Evolutionary conservation across 2,797 vertebrate species (phyloP), one percentile per base, ranked within the genome.

Genomic region (Euthynnus affinis): DNA sequence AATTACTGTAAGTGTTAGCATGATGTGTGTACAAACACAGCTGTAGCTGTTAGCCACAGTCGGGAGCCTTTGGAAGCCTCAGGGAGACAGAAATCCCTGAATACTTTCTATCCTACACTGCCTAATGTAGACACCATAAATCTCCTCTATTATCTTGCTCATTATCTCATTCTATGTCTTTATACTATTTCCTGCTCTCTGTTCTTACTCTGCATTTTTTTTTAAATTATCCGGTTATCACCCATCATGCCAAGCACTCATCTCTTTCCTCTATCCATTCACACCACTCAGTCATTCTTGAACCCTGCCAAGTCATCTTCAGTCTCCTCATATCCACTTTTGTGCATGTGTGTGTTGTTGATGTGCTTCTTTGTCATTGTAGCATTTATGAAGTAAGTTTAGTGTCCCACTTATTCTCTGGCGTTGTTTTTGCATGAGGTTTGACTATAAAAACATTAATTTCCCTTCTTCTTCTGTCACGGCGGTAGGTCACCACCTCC

Each of bases 401-500:
- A 68, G 64, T 44, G 66, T 72, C 56, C 78, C 27, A 34, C 64
- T 78, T 67, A 25, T 53, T 66, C n/a, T 22, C 44, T 34, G 60
- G 49, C 22, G 40, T 73, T 82, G 71, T 76, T 65, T 65, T 44
- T 75, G 75, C 65, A 37, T 32, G 18, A 59, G 14, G 56, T 75
- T 81, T 66, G 64, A 80, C 90, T 61, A 57, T 65, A 56, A 27
- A 79, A 83, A 59, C 25, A 2, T 71, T 74, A 7, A 17, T 68
- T 81, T 59, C 70, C 51, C 58, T n/a, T 55, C 49, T 74, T 44
- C 62, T 23, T 56, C 23, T 55, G 66, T 51, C 51, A 3, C 48
- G 7, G 59, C 27, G 74, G 66, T 84, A 99, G 98, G 98, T 99
- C 91, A 99, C 97, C 40, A 99, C 98, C 75, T 97, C 98, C 42